Percentiles rank a stretch among this genome's conserved stretches.
Evolutionary conservation across 2,797 vertebrate species (phyloP).

Genomic region (Numenius phaeopus): DNA sequence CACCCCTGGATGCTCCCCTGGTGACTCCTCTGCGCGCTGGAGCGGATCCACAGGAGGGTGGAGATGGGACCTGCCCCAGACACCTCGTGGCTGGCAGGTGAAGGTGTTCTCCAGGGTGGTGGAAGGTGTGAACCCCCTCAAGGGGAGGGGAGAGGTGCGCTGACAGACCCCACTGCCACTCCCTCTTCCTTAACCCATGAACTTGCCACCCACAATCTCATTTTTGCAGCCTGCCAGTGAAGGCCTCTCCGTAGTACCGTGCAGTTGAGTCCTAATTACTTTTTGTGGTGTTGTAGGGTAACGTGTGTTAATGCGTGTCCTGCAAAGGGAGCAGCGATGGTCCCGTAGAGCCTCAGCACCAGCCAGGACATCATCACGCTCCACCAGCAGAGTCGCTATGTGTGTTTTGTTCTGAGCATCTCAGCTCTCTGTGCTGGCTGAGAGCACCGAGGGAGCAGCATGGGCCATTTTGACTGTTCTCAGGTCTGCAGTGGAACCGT

Average conservation of each 20-base stretch:
- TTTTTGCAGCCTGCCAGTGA: background rate
- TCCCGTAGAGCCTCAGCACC: background rate
- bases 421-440: background rate
- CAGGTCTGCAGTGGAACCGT: background rate
- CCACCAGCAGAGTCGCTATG: background rate
- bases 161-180: background rate
- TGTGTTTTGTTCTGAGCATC: background rate
- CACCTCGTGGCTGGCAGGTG: background rate
- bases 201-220: background rate
- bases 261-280: background rate
- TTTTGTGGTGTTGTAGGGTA: background rate
- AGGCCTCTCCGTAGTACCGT: fast-evolving
- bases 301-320: fast-evolving
- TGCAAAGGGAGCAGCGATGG: background rate
- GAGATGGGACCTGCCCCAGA: background rate
- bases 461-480: too few species aligned
- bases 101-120: background rate
- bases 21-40: fast-evolving
- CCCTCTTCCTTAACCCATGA: background rate
- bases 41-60: background rate
- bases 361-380: background rate
- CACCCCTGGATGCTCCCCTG: fast-evolving
- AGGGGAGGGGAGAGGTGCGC: background rate
- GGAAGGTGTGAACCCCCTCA: background rate
- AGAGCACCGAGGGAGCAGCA: background rate